These are phyloP conservation scores for Pseudomyrmex pallidus DNA, from an alignment of 1,140 invertebrate genomes.

Conservation along the genomic window DNA sequence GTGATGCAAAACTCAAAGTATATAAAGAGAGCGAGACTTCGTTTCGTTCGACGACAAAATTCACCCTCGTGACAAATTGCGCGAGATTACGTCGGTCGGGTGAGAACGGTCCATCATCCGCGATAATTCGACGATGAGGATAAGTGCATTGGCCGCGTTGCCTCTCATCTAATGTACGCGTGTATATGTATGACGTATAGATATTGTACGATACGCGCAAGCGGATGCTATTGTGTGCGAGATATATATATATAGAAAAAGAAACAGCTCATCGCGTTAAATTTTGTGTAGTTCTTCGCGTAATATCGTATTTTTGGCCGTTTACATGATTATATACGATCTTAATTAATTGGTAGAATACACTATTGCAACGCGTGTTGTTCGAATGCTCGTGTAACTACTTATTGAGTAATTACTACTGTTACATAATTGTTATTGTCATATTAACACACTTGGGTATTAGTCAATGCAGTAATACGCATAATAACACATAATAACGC, in stretches of 20 bases:
- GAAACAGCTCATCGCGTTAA: constrained; percentile 13
- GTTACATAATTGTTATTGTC: constrained; percentile 9
- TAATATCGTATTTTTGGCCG: background rate
- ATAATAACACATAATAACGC: background rate
- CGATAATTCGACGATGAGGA: constrained; percentile 71
- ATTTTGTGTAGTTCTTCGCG: constrained; percentile 4
- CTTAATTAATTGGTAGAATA: background rate
- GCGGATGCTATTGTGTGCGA: background rate
- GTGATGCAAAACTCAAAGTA: no score
- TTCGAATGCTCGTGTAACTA: background rate
- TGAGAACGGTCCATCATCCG: constrained; percentile 68
- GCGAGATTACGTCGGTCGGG: constrained; percentile 61
- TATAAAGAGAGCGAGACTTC: no score
- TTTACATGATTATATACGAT: background rate
- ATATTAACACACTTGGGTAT: background rate
- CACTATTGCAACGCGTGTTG: background rate
- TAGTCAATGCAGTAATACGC: background rate
- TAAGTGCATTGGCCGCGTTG: constrained; percentile 55
- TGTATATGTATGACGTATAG: constrained; percentile 1
- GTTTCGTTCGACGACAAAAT: constrained; percentile 35
- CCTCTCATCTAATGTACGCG: constrained; percentile 30
- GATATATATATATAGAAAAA: no score
- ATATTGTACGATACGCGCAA: constrained; percentile 42
- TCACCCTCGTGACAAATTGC: constrained; percentile 69
- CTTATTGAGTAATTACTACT: background rate